Evolutionary conservation across 1,140 invertebrate genomes (phyloP).

Genomic region (Bombus superbus): DNA sequence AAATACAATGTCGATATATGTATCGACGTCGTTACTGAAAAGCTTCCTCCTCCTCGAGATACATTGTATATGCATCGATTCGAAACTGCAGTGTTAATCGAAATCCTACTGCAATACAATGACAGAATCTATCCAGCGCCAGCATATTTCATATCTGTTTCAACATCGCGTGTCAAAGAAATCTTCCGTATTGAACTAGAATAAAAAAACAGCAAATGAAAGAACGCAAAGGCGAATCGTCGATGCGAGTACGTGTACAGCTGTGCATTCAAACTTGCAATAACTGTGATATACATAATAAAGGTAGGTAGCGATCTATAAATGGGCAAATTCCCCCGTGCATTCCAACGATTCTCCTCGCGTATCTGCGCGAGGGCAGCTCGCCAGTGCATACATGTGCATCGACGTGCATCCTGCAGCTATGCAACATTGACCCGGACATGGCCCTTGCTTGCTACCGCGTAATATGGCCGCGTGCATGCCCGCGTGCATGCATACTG

Average conservation of each 20-base stretch:
- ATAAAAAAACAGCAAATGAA: background rate
- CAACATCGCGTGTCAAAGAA: background rate
- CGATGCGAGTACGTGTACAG: background rate
- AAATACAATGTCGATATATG: too few relatives aligned
- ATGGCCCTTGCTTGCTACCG: conserved; percentile 60
- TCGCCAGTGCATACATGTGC: conserved; percentile 58
- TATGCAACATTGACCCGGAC: conserved; percentile 69
- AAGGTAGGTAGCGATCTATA: background rate
- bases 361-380: conserved; percentile 31
- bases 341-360: conserved; percentile 14
- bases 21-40: too few relatives aligned
- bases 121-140: too few relatives aligned
- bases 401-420: conserved; percentile 62
- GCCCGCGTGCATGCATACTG: conserved; percentile 18
- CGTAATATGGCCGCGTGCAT: conserved; percentile 40
- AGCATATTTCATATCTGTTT: background rate
- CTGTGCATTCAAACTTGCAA: background rate
- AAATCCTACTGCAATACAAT: too few relatives aligned
- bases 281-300: conserved; percentile 2
- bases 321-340: conserved; percentile 16
- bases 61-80: too few relatives aligned
- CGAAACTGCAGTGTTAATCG: too few relatives aligned
- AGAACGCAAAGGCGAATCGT: background rate
- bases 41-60: too few relatives aligned
- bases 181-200: background rate